Base-by-base conservation (phyloP, 2,888 invertebrate species). In the Lasioglossum lativentre region DNA sequence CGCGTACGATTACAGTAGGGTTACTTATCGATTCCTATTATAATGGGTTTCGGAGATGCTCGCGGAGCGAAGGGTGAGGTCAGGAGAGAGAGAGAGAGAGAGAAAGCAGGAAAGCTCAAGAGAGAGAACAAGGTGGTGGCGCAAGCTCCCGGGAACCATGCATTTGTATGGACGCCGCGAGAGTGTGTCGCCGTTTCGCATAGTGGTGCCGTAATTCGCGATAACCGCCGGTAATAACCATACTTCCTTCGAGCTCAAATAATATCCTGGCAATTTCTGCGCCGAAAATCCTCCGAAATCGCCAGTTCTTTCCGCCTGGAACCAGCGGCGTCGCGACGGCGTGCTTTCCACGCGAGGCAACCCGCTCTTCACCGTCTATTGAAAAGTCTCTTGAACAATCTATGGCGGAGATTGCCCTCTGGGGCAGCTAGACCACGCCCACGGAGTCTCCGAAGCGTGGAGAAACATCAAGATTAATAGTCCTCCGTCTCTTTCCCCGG, bases 21-120 rank as follows among this genome's bases (percentile, higher is more conserved):
- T 93, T 93, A 93, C 92, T 92, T 93, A 93, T 94, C 93, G 93
- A 93, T 94, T 93, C 90, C 86, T 90, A 90, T 93, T 92, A 91
- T 90, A 92, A 92, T 89, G 88, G 90, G 86, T 79, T 89, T 86
- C 75, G 79, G 74, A 59, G 87, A 85, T 82, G 73, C 45, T 14
- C 1, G 68, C 30, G 27, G 73, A 38, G 70, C 59, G 78, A 86
- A 86, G 27, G 12, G 59, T 52, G 52, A 52, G 52, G 59, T 14
- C 27, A 8, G 10, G 6, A 47, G 5, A 47, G 56, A n/a, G 56
- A n/a, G 34, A 66, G 34, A 14, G 27, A 52, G 52, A 23, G 19
- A 47, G 47, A 47, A 19, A 52, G 52, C 5, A 19, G 3, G 52
- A 23, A 19, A 23, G 23, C 16, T 45, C 63, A 14, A 63, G 63